Evolutionary conservation across 2,888 invertebrate species (phyloP), one percentile per base, ranked within the genome.

Genomic region (Hartigia nigra): DNA sequence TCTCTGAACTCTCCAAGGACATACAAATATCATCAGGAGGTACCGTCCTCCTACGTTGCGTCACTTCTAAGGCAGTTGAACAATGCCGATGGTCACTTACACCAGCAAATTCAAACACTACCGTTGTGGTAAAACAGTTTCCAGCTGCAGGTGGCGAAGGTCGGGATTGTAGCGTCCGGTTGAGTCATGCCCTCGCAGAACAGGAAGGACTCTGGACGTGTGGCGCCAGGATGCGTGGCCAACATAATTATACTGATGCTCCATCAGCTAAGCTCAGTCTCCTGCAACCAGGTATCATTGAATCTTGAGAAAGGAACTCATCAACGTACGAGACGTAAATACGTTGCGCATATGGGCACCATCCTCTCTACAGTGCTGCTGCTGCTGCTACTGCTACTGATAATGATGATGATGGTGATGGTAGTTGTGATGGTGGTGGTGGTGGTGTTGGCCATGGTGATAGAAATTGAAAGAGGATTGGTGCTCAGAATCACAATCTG

Each of bases 181-280:
- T 92, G 78, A 88, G 89, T 77, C 88, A 89, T 81, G 91, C 91
- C 4, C 84, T 89, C 14, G 87, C 85, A 39, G 91, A 91, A 76
- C 91, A 92, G 82, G 90, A 91, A 81, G 91, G 91, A 4, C 86
- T 91, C 1, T 92, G 91, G 91, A 91, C 90, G 35, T 92, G 91
- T 79, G 91, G 91, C 3, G 91, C 90, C 5, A 88, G 90, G 81
- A 82, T 88, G 74, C 87, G 87, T 70, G 89, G 88, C 12, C 87
- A 86, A 76, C 86, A 88, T 70, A 88, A 89, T 77, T 91, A 90
- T 83, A 91, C 89, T 34, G 88, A 91, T 70, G 91, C 91, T 31
- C 89, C 91, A 31, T 89, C 91, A 31, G 90, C 91, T 14, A 90
- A 90, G 81, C 87, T 91, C 80, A 91, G 88, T 79, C 89, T 91